Evolutionary conservation across 2,888 invertebrate species (phyloP).

Genomic region (Tethea ocularis): DNA sequence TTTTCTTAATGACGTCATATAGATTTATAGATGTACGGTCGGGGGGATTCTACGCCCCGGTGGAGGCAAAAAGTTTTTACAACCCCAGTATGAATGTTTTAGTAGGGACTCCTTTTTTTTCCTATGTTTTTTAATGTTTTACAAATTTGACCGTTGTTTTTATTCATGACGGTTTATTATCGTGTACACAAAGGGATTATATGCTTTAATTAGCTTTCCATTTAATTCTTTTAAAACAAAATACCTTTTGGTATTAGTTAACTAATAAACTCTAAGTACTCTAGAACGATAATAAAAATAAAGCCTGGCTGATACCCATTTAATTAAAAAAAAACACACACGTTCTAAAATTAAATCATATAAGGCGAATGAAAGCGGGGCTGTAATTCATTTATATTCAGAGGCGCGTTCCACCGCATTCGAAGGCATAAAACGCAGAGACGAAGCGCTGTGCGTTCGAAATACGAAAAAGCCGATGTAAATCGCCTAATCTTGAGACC

Average conservation of each 20-base stretch:
- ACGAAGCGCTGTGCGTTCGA: conserved; percentile 58
- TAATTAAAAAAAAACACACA: conserved; percentile 58
- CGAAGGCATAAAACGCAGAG: conserved; percentile 69
- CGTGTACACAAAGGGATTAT: conserved; percentile 10
- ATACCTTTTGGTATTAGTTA: not conserved
- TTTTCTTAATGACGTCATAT: conserved; percentile 82
- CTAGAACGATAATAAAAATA: not conserved
- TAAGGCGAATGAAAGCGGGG: conserved; percentile 38
- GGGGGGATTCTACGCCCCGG: conserved; percentile 43
- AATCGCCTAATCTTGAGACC: conserved; percentile 82
- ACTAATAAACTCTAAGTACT: not conserved
- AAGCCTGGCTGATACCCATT: not conserved
- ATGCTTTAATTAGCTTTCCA: not conserved
- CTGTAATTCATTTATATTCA: conserved; percentile 72
- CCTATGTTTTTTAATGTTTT: conserved; percentile 24
- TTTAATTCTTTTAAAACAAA: not conserved
- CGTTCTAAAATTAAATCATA: conserved; percentile 61
- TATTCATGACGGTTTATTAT: conserved; percentile 13
- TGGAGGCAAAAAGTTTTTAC: conserved; percentile 70
- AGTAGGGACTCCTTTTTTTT: conserved; percentile 49
- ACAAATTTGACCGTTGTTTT: conserved; percentile 17
- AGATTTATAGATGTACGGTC: conserved; percentile 77
- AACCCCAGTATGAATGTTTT: conserved; percentile 64
- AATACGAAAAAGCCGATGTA: conserved; percentile 79
- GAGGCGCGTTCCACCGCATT: conserved; percentile 50